Percentiles rank a stretch among this genome's conserved stretches.
Evolutionary conservation across 2,113 vertebrate genomes (phyloP).

Genomic region (Cryptomyrus ogoouensis): DNA sequence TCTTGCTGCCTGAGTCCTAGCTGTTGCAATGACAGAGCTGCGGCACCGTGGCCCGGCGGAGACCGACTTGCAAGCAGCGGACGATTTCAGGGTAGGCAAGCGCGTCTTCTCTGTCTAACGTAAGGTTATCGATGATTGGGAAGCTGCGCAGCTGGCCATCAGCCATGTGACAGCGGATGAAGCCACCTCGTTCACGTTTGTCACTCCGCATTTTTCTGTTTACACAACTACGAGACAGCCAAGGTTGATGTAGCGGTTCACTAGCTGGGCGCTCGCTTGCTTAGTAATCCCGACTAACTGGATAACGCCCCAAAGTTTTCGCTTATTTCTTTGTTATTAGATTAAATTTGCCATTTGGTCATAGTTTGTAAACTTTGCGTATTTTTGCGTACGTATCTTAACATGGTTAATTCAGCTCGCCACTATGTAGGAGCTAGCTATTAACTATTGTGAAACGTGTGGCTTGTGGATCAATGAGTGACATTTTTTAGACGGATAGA

Average conservation of each 20-base stretch:
- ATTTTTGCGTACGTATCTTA: background rate
- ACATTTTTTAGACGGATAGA: background rate
- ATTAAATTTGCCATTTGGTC: background rate
- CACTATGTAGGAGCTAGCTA: background rate
- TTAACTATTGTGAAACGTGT: background rate
- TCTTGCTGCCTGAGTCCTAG: constrained; percentile 12
- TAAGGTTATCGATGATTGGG: background rate
- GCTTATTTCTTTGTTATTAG: background rate
- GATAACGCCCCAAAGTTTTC: background rate
- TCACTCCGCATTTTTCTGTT: background rate
- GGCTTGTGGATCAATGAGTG: background rate
- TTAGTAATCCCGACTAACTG: background rate
- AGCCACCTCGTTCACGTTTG: background rate
- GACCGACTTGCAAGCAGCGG: constrained; percentile 48
- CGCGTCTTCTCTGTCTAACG: background rate
- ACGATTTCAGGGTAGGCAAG: constrained; percentile 26
- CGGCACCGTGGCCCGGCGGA: constrained; percentile 58
- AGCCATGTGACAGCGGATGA: background rate
- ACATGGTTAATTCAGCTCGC: background rate
- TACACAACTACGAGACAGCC: background rate
- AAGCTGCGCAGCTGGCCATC: background rate
- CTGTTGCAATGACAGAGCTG: constrained; percentile 57
- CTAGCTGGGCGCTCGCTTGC: background rate
- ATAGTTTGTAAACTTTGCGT: background rate
- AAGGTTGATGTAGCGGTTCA: background rate